Base-by-base conservation (phyloP, 2,797 vertebrate genomes). In the Perodicticus potto region DNA sequence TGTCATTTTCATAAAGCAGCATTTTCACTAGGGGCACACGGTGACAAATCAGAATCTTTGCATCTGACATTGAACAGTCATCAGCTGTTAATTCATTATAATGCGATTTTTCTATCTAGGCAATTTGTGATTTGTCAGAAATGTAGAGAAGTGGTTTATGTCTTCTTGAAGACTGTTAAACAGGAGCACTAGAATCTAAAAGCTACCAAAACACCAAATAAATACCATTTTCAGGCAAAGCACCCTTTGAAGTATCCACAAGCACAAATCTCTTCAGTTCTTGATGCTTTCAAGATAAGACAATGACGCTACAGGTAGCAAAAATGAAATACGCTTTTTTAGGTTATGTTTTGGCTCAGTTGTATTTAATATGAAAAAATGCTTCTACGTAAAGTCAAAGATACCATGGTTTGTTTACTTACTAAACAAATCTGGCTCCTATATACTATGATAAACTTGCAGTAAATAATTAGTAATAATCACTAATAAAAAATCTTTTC, bases 11-110 rank as follows among this genome's bases (percentile, higher is more conserved):
- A 92, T 98, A 98, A 98, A 94, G 91, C 32, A 96, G 74, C 74
- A 87, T 96, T 98, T 98, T 98, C 96, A 97, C 96, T 96, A 97
- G 97, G 93, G 90, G 91, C 78, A 96, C 76, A 94, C 82, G 90
- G 97, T 97, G 95, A 97, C 97, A 98, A 97, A 74, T 3, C 94
- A 97, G 90, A 81, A 95, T 94, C 76, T 97, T 98, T 92, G 85
- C 97, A 97, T 97, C 92, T 96, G 89, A 90, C 98, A 98, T 96
- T 96, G 0, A 98, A 97, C 89, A 94, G 86, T 92, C 70, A 97
- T 96, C 77, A 97, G 94, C 73, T 96, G 96, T 97, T 98, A 98
- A 98, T 98, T 98, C 95, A 97, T 97, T 97, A 83, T 91, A 97
- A 98, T 95, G 49, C 37, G 96, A 95, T 97, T 98, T 98, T 97